Evolutionary conservation across 2,888 invertebrate species (phyloP).

Genomic region (Molorchus minor): DNA sequence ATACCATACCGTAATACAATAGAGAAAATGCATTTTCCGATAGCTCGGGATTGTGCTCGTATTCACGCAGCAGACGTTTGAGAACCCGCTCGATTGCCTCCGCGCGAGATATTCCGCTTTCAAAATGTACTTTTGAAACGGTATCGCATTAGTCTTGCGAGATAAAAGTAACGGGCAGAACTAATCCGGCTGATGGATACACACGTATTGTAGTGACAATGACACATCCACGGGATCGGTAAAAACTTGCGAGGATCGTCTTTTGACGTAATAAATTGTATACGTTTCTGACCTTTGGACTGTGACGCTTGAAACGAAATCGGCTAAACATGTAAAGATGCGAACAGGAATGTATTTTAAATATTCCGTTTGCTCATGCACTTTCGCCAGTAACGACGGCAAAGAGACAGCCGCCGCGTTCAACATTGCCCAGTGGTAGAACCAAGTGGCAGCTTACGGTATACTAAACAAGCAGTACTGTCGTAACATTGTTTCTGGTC

Average conservation of each 20-base stretch:
- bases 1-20: too few relatives aligned
- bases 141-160: background rate
- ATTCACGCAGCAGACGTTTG: background rate
- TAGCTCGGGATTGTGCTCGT: background rate
- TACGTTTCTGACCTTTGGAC: background rate
- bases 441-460: too few relatives aligned
- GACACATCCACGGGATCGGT: background rate
- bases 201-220: background rate
- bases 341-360: too few relatives aligned
- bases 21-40: background rate
- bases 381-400: too few relatives aligned
- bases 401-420: too few relatives aligned
- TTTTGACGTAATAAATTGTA: background rate
- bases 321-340: too few relatives aligned
- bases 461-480: too few relatives aligned
- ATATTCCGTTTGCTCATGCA: too few relatives aligned
- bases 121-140: background rate
- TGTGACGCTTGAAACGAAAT: too few relatives aligned
- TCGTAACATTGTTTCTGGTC: too few relatives aligned
- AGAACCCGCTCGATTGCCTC: background rate
- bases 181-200: background rate
- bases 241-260: background rate
- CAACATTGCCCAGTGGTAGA: too few relatives aligned
- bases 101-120: background rate
- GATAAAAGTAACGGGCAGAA: background rate